Evolutionary conservation across 2,797 vertebrate genomes (phyloP), one percentile per base, ranked within the genome.

Genomic region (Dermochelys coriacea): DNA sequence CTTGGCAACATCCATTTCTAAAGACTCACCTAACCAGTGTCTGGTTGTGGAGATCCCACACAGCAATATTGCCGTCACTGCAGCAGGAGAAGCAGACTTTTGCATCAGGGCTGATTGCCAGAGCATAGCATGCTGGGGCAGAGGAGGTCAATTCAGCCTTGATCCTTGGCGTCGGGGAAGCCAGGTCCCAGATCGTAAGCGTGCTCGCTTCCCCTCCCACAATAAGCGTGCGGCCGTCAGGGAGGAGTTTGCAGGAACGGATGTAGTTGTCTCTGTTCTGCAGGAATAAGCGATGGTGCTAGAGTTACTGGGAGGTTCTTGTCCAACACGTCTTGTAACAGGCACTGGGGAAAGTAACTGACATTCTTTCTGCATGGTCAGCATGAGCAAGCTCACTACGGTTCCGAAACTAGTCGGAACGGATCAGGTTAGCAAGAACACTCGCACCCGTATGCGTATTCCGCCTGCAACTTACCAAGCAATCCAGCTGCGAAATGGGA

Each of bases 31-130:
- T 99, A 93, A 99, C 99, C 1, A 99, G 99, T 1, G 99, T 99
- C 98, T 99, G 99, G 98, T 99, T 99, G 95, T 99, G 99, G 89
- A 99, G 99, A 97, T 99, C 99, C 99, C 99, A 99, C 81, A 99
- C 99, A 0, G 99, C 99, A 21, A 99, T 99, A 98, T 99, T 99
- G 82, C 99, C 99, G 2, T 99, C 99, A 0, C 99, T 99, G 98
- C 99, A 99, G 98, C 99, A 99, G 96, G 99, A 99, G 98, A 99
- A 99, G 98, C 99, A 99, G 97, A 99, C 99, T 97, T 99, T 99
- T 98, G 99, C 99, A 0, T 99, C 99, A 0, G 99, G 99, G 97
- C 99, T 99, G 98, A 99, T 99, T 97, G 99, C 99, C 97, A 99
- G 98, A 1, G 99, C 99, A 3, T 99, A 99, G 98, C 99, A 99